These are phyloP conservation scores for Aptenodytes patagonicus DNA, from an alignment of 2,113 vertebrate species.

Conservation along the genomic window DNA sequence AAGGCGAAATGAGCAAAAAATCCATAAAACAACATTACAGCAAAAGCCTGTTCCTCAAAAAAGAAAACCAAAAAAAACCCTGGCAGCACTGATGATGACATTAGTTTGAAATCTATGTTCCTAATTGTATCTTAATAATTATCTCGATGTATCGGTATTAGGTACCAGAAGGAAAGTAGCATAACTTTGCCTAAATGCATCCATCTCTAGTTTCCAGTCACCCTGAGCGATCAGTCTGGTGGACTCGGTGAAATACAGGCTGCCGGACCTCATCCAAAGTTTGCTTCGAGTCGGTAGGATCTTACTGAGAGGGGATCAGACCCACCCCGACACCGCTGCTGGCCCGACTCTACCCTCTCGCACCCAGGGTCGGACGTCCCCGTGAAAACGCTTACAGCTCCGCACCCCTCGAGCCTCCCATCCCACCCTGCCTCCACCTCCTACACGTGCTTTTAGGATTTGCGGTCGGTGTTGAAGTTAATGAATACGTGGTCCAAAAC, in stretches of 20 bases:
- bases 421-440: background rate
- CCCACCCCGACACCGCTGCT: background rate
- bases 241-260: background rate
- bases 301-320: background rate
- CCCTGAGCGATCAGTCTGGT: accelerated
- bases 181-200: background rate
- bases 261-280: background rate
- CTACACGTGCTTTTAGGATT: background rate
- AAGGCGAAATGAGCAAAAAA: background rate
- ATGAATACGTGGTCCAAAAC: background rate
- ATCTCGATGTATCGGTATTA: too few species aligned
- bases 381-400: background rate
- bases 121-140: background rate
- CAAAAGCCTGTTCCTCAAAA: background rate
- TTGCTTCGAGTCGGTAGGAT: background rate
- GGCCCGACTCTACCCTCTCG: background rate
- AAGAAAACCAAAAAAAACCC: background rate
- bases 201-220: background rate
- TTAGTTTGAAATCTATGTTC: background rate
- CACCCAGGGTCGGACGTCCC: accelerated
- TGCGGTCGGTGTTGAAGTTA: background rate
- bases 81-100: background rate
- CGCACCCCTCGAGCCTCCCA: background rate
- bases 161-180: background rate
- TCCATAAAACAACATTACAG: background rate